Percentiles rank a stretch among this genome's conserved stretches.
These are phyloP conservation scores for Aelia acuminata DNA, from an alignment of 2,888 invertebrate species.

Conservation along the genomic window DNA sequence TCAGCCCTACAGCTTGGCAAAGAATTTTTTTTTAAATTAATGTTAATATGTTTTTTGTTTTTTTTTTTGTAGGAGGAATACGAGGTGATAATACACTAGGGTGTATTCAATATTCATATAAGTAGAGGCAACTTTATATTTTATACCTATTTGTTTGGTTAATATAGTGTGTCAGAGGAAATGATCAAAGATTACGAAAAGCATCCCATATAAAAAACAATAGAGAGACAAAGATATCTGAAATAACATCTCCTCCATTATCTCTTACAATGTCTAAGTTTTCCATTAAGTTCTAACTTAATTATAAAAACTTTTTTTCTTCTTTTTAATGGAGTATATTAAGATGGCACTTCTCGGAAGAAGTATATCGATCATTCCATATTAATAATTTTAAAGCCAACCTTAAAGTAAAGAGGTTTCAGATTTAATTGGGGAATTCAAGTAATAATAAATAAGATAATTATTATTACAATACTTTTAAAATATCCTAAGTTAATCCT, in stretches of 20 bases:
- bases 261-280: conserved; percentile 21
- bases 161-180: background rate
- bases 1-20: too few relatives aligned
- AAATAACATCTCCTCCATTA: conserved; percentile 25
- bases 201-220: background rate
- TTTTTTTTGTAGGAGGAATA: background rate
- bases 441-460: too few relatives aligned
- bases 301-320: background rate
- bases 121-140: background rate
- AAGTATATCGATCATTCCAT: background rate
- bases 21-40: too few relatives aligned
- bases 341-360: background rate
- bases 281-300: conserved; percentile 19
- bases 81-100: background rate
- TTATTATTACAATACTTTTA: background rate
- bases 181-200: background rate
- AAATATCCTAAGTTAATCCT: too few relatives aligned
- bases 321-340: background rate
- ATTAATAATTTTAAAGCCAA: background rate
- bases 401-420: background rate
- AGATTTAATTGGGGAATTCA: too few relatives aligned
- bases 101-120: background rate
- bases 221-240: conserved; percentile 11
- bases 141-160: background rate
- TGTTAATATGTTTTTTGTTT: too few relatives aligned